Base-by-base conservation (phyloP, 1,140 invertebrate genomes). In the Chironomus striatipennis region DNA sequence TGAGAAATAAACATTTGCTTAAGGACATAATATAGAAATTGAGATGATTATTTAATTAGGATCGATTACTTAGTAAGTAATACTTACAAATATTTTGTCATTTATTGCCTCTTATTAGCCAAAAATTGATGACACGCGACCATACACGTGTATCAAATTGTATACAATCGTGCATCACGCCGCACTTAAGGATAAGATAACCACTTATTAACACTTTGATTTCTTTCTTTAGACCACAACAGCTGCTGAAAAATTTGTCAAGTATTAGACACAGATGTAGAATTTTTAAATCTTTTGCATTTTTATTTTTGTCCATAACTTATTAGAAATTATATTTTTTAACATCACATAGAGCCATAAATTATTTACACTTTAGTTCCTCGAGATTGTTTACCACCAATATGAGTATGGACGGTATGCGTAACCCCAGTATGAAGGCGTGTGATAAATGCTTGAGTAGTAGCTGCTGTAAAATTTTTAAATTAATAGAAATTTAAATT, bases 11-110 rank as follows among this genome's bases (percentile, higher is more conserved):
- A 12, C n/a, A n/a, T 57, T 12, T n/a, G 47, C 47, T 57, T 57
- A 57, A 57, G 47, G n/a, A 57, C 47, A 57, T n/a, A 57, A 10
- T 57, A n/a, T n/a, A 34, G 24, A 15, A 57, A 57, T n/a, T 57
- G 47, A 20, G 65, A 70, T 70, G n/a, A 70, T 70, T 70, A 70
- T 70, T 70, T 70, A 70, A 70, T 70, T 20, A 70, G 65, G 65
- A 70, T 70, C 65, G 10, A 70, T 70, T 20, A 20, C 65, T 21
- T n/a, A n/a, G n/a, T n/a, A n/a, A n/a, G n/a, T n/a, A n/a, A n/a
- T n/a, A n/a, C n/a, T n/a, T n/a, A n/a, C 24, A 34, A 34, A 34
- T 34, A 34, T 34, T 34, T 34, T 57, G 12, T 57, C n/a, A 57
- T 57, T 57, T 57, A 47, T 12, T 12, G 7, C 15, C 15, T 67